Percentiles rank a stretch among this genome's conserved stretches.
These are phyloP conservation scores for Rhodeus uyekii DNA, from an alignment of 2,797 vertebrate genomes.

Conservation along the genomic window DNA sequence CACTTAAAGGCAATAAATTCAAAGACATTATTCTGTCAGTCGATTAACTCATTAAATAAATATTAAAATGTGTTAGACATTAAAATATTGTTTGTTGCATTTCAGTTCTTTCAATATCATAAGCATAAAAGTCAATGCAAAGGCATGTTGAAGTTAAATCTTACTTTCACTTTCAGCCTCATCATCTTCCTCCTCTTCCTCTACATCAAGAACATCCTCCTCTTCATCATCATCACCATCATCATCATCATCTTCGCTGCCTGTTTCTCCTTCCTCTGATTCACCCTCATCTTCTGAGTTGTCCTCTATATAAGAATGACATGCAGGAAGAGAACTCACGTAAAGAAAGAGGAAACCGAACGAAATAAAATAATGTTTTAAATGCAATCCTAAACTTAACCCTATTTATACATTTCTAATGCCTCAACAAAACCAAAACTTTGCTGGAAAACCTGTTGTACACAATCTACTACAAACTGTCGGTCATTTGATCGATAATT, in stretches of 20 bases:
- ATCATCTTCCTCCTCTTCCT: constrained; percentile 71
- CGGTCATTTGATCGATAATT: not conserved
- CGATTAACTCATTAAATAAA: not conserved
- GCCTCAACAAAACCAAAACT: not conserved
- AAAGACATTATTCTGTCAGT: not conserved
- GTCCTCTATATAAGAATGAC: constrained; percentile 63
- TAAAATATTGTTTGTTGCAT: not conserved
- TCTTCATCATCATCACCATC: constrained; percentile 62
- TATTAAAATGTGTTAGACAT: not conserved
- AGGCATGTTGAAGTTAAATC: not conserved
- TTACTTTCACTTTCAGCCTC: constrained; percentile 74
- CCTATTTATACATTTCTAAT: too few species aligned
- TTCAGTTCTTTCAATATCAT: not conserved
- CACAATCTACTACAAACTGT: not conserved
- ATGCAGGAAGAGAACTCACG: not conserved
- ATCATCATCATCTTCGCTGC: constrained; percentile 69
- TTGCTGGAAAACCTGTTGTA: not conserved
- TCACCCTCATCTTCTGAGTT: constrained; percentile 77
- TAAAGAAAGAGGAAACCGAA: not conserved
- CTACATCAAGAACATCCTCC: constrained; percentile 68
- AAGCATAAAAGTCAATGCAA: not conserved
- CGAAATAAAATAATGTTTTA: too few species aligned
- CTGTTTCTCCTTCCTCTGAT: constrained; percentile 79
- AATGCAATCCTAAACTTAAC: too few species aligned
- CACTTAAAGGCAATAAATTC: not conserved